Conservation (phyloP, 2,797 vertebrate genomes). For the Podargus strigoides region DNA sequence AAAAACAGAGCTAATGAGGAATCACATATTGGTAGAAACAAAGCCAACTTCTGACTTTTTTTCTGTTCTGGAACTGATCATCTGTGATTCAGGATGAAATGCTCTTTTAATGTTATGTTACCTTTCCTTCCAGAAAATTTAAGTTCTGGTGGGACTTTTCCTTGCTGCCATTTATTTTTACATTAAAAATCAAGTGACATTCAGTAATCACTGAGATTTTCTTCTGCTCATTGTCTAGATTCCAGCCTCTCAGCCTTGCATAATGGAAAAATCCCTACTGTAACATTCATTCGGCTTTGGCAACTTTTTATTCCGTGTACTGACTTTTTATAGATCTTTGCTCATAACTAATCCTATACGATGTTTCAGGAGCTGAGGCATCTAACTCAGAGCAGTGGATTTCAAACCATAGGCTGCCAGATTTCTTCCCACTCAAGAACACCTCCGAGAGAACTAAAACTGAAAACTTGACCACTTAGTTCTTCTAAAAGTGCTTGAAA, state of each 20-base stretch:
- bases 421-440: background rate
- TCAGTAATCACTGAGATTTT: background rate
- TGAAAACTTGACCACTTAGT: background rate
- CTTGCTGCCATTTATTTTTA: background rate
- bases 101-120: background rate
- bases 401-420: background rate
- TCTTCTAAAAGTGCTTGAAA: background rate
- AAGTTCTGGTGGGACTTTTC: background rate
- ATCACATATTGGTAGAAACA: background rate
- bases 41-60: background rate
- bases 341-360: background rate
- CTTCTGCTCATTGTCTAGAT: background rate
- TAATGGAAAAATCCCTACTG: background rate
- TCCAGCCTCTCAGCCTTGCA: background rate
- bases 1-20: background rate
- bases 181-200: background rate
- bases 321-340: background rate
- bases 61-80: background rate
- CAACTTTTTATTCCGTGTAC: background rate
- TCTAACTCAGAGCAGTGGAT: background rate
- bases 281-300: background rate
- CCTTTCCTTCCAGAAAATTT: background rate
- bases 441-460: background rate
- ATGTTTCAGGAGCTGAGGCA: background rate
- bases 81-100: background rate